Evolutionary conservation across 2,113 vertebrate species (phyloP), one percentile per base, ranked within the genome.

Genomic region (Anthoscopus minutus): DNA sequence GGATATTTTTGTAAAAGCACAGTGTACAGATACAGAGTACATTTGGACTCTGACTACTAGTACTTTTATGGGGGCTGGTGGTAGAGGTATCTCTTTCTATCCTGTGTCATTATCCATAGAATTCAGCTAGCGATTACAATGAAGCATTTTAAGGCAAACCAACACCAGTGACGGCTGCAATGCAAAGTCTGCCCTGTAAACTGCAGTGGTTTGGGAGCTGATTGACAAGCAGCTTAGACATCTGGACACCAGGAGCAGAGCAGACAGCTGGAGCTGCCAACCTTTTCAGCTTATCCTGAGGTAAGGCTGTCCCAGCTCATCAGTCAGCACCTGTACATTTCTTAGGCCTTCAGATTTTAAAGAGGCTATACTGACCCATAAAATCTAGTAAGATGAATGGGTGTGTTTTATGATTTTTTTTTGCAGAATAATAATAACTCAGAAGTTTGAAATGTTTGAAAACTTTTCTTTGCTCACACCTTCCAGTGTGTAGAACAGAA

Each of bases 231-330:
- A 88, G 60, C 47, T 93, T 78, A 93, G 95, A 88, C 42, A 73
- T 91, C 88, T 88, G 88, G 92, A 88, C 67, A 81, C 35, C 6
- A 23, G 76, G 62, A 94, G 54, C 64, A 77, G 54, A 60, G 77
- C 28, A 94, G 92, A 87, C 78, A 93, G 82, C 77, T 94, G 83
- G 94, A 92, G 91, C 86, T 95, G 91, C 86, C 95, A 96, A 70
- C 64, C 56, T 92, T 92, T 94, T 93, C 92, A 93, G 64, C 47
- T 94, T 70, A 60, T 93, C 67, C 88, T 1, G 37, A 60, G 64
- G 69, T 93, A 95, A 96, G 78, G 35, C 88, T 94, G 83, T 86
- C 88, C 91, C 83, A 90, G 56, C 72, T 94, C 66, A 80, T 95
- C 85, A 93, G 61, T 96, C 93, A 93, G 78, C 73, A 76, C 67